These are phyloP conservation scores for Oscheius sp. DNA, from an alignment of 1,140 invertebrate species.

Conservation along the genomic window DNA sequence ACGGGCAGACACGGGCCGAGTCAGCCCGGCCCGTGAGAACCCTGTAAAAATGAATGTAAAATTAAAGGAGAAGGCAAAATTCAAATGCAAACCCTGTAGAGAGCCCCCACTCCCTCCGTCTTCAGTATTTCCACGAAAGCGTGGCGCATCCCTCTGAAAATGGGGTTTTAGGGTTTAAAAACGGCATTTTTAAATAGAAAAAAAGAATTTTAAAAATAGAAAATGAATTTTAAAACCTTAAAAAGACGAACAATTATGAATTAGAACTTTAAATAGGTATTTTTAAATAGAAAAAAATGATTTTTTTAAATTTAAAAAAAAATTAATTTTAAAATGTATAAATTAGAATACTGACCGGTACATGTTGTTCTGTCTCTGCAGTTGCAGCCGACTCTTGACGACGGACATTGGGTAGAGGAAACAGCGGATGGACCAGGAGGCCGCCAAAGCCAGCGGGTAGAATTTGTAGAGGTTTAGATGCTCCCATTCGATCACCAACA, in stretches of 20 bases:
- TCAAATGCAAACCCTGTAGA: conserved; percentile 75
- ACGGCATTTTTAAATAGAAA: too few species aligned
- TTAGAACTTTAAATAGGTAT: too few species aligned
- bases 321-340: too few species aligned
- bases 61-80: too few species aligned
- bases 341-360: too few species aligned
- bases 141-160: conserved; percentile 80
- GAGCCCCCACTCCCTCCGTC: conserved; percentile 79
- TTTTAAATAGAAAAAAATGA: conserved; percentile 71
- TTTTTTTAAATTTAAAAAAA: conserved; percentile 74
- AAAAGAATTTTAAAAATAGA: too few species aligned
- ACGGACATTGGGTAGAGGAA: conserved; percentile 89
- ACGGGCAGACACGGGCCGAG: too few species aligned
- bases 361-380: conserved; percentile 62
- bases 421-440: conserved; percentile 80
- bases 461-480: conserved; percentile 92
- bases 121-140: conserved; percentile 83
- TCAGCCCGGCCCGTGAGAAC: too few species aligned
- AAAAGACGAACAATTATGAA: too few species aligned
- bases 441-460: conserved; percentile 83
- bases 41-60: too few species aligned
- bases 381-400: conserved; percentile 87
- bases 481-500: conserved; percentile 80
- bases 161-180: too few species aligned
- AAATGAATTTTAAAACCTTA: too few species aligned